Base-by-base conservation (phyloP, 2,113 vertebrate species). In the Ondatra zibethicus region DNA sequence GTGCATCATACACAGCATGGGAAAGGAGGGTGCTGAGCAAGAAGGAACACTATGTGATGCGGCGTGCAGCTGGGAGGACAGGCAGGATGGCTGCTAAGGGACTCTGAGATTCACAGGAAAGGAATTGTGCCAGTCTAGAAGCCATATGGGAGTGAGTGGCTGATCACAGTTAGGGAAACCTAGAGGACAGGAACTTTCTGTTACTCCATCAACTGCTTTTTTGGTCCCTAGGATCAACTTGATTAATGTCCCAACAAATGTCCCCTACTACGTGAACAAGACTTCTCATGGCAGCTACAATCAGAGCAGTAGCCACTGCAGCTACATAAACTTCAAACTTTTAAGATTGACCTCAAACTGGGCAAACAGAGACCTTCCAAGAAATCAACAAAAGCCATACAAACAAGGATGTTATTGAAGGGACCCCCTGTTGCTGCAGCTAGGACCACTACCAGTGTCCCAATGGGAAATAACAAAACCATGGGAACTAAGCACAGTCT, bases 11-110 rank as follows among this genome's bases (percentile, higher is more conserved):
- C 39, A 85, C n/a, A 42, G 13, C 31, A 12, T 21, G 21, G 23
- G 42, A 90, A 92, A 47, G 47, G 47, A 84, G 3, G 23, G 31
- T 75, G 25, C 36, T 88, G 31, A 88, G 45, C 63, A 84, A 55
- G 42, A 84, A 27, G 2, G 55, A 80, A 27, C 42, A 87, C 10
- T 68, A 52, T 84, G 55, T 14, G 65, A 91, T 65, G 47, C 47
- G 50, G 36, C 66, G 61, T 88, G 81, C 68, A 78, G 19, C 81
- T 63, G 10, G 92, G 86, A 95, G 92, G 36, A n/a, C 55, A 93
- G 47, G 42, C 31, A 85, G 72, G 7, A 65, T 65, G 36, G 19
- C 10, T 27, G 81, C 29, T 76, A 75, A 76, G 36, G 58, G 55
- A 66, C 19, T 58, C 23, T 17, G n/a, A 50, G 27, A 94, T 58